phyloP scores from a whole-genome alignment of 2,888 invertebrate genomes.

The Tanaodytes sp. region DNA sequence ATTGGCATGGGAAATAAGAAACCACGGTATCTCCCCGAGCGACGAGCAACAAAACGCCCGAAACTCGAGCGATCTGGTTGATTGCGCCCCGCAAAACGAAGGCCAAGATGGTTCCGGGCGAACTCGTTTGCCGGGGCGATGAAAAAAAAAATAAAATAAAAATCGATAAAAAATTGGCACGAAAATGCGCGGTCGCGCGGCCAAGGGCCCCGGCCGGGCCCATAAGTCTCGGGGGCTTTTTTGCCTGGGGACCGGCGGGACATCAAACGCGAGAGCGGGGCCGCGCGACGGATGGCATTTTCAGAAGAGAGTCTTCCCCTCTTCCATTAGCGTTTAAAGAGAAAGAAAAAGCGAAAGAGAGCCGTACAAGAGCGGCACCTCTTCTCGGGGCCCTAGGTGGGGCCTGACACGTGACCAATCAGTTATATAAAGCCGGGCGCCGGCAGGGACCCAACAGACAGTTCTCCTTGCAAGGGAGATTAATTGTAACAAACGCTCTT shows the following conservation, averaged over 20 bases:
- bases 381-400: constrained; percentile 60
- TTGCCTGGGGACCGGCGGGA: constrained; percentile 21
- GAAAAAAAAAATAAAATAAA: constrained; percentile 50
- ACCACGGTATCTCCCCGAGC: background rate
- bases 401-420: constrained; percentile 71
- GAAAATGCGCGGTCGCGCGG: constrained; percentile 21
- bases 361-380: constrained; percentile 53
- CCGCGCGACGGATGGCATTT: constrained; percentile 61
- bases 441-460: constrained; percentile 70
- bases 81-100: constrained; percentile 26
- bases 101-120: too few relatives aligned
- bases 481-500: constrained; percentile 59
- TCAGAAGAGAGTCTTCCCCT: constrained; percentile 59
- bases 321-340: constrained; percentile 52
- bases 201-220: constrained; percentile 3
- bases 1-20: constrained; percentile 1
- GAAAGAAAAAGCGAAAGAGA: constrained; percentile 60
- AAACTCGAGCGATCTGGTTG: constrained; percentile 9
- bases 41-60: constrained; percentile 17
- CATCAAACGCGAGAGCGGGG: constrained; percentile 40
- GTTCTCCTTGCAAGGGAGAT: constrained; percentile 64
- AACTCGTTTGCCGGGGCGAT: too few relatives aligned
- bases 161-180: constrained; percentile 13
- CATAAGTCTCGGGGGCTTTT: constrained; percentile 30
- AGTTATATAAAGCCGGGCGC: constrained; percentile 72